Conservation (phyloP, 2,888 invertebrate species). For the Oxycera nigricornis region DNA sequence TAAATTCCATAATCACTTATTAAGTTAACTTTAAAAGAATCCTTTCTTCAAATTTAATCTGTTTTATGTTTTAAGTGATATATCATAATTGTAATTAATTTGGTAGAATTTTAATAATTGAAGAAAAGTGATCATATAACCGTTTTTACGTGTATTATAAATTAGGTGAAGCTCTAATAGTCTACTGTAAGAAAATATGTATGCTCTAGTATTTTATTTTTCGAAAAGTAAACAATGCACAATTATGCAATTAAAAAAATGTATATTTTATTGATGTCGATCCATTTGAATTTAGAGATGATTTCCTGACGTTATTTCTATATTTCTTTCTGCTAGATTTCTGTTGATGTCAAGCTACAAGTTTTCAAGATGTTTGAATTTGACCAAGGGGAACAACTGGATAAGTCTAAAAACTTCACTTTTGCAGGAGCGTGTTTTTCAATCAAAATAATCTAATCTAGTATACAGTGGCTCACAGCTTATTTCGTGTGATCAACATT, state of each 20-base stretch:
- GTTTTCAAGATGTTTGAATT: too few species aligned
- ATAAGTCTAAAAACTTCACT: too few species aligned
- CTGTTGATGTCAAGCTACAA: too few species aligned
- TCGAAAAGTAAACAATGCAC: constrained; percentile 36
- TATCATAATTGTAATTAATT: neutral
- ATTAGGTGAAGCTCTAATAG: constrained; percentile 20
- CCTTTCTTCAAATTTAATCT: neutral
- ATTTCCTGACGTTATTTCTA: too few species aligned
- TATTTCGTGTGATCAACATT: too few species aligned
- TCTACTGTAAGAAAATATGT: constrained; percentile 37
- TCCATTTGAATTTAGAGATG: too few species aligned
- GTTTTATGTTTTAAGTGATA: neutral
- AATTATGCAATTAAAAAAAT: neutral
- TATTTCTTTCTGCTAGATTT: too few species aligned
- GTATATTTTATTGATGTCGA: too few species aligned
- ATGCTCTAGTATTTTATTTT: constrained; percentile 40
- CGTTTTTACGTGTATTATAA: constrained; percentile 1
- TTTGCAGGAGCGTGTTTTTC: too few species aligned
- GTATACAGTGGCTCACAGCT: too few species aligned
- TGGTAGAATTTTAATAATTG: neutral
- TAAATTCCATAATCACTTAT: neutral
- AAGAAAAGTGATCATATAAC: neutral
- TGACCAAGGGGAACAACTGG: too few species aligned
- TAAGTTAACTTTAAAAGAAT: neutral
- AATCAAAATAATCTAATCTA: too few species aligned